A percentile compares a stretch with the other conserved stretches of the same genome.
phyloP scores from a whole-genome alignment of 2,113 vertebrate species.

The Vulpes ferrilata region DNA sequence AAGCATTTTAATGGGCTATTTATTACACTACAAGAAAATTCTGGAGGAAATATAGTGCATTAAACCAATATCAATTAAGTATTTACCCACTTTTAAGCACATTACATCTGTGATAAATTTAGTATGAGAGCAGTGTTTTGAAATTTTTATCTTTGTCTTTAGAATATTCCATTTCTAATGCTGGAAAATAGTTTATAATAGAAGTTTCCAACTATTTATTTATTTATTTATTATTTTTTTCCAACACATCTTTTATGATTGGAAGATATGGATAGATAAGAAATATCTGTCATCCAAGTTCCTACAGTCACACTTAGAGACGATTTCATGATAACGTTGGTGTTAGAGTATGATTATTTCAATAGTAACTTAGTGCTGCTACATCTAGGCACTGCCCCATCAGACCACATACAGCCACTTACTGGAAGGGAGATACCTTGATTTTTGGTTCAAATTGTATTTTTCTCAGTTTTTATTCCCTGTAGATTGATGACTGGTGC shows the following conservation, averaged over 20 bases:
- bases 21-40: neutral
- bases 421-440: neutral
- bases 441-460: neutral
- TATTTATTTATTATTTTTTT: neutral
- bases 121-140: neutral
- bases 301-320: neutral
- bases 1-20: neutral
- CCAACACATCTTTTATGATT: neutral
- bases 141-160: neutral
- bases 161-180: neutral
- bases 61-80: neutral
- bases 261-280: neutral
- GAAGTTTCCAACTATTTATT: neutral
- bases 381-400: fast-evolving
- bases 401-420: neutral
- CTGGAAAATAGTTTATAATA: neutral
- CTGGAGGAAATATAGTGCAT: neutral
- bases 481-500: fast-evolving
- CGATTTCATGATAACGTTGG: neutral
- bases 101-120: neutral
- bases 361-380: neutral
- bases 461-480: neutral
- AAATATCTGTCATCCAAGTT: neutral
- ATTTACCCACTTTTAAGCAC: no score
- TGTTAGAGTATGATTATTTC: neutral